Evolutionary conservation across 2,113 vertebrate species (phyloP).

Genomic region (Halichoeres trimaculatus): DNA sequence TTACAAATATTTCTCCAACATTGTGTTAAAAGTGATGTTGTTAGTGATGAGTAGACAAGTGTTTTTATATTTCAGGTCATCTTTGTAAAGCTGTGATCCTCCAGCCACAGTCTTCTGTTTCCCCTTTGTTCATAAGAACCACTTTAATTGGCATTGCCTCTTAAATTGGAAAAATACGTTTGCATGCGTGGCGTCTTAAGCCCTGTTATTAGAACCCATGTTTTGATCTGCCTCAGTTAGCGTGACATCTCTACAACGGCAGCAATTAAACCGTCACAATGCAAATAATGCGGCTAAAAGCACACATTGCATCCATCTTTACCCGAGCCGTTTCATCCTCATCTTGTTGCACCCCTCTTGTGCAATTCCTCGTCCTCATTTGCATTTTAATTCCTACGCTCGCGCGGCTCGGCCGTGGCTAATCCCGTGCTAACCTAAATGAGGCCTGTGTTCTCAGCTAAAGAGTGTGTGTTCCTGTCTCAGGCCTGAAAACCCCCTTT

Average conservation of each 20-base stretch:
- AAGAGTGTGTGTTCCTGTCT: constrained; percentile 72
- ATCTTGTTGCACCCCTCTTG: constrained; percentile 73
- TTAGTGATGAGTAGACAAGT: no score
- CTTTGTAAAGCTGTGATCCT: no score
- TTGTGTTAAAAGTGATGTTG: no score
- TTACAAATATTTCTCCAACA: no score
- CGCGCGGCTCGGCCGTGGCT: constrained; percentile 73
- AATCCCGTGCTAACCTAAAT: constrained; percentile 81
- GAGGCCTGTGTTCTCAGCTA: constrained; percentile 80
- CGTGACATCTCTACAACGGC: constrained; percentile 50
- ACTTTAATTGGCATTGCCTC: constrained; percentile 27
- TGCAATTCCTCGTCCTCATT: constrained; percentile 78
- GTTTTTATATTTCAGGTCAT: no score
- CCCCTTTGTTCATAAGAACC: constrained; percentile 16
- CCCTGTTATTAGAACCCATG: constrained; percentile 29
- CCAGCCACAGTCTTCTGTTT: background rate
- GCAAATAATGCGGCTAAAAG: constrained; percentile 41
- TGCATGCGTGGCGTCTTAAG: constrained; percentile 36
- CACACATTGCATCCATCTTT: constrained; percentile 38
- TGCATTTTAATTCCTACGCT: constrained; percentile 81
- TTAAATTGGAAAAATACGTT: constrained; percentile 25
- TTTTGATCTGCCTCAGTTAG: constrained; percentile 40
- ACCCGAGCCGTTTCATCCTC: constrained; percentile 50
- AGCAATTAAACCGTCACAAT: constrained; percentile 52
- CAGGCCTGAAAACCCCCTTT: constrained; percentile 29